Percentiles rank a stretch among this genome's conserved stretches.
Conservation (phyloP, 2,113 vertebrate species). For the Oncorhynchus mykiss region DNA sequence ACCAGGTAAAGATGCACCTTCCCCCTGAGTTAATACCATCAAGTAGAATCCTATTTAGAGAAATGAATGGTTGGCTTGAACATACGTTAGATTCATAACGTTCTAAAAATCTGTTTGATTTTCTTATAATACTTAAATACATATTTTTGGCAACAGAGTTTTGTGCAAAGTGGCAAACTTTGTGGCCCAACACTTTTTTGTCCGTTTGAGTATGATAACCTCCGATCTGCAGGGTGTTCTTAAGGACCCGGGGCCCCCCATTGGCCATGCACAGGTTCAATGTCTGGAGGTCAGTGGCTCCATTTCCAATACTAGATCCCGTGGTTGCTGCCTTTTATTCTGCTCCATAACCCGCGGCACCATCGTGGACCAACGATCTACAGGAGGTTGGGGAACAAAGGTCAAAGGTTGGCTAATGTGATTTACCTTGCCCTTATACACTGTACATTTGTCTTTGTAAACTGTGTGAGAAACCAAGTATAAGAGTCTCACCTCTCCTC, state of each 20-base stretch:
- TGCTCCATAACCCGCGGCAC: constrained; percentile 89
- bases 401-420: too few relatives aligned
- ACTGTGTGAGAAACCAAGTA: neutral
- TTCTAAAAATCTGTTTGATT: neutral
- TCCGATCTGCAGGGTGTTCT: neutral
- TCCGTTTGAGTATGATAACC: neutral
- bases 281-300: constrained; percentile 67
- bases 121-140: constrained; percentile 1
- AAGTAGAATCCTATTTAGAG: neutral
- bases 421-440: neutral
- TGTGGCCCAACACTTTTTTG: constrained; percentile 8
- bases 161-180: constrained; percentile 46
- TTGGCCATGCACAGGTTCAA: constrained; percentile 29
- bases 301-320: constrained; percentile 85
- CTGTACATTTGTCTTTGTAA: neutral
- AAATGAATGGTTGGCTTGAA: too few relatives aligned
- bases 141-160: constrained; percentile 21
- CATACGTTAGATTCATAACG: constrained; percentile 19
- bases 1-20: neutral
- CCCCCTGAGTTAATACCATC: neutral
- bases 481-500: constrained; percentile 81
- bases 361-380: constrained; percentile 96
- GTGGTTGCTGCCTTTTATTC: constrained; percentile 74
- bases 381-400: neutral
- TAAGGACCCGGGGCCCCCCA: too few relatives aligned